Base-by-base conservation (phyloP, 2,113 vertebrate species). In the Sinocyclocheilus anophthalmus region DNA sequence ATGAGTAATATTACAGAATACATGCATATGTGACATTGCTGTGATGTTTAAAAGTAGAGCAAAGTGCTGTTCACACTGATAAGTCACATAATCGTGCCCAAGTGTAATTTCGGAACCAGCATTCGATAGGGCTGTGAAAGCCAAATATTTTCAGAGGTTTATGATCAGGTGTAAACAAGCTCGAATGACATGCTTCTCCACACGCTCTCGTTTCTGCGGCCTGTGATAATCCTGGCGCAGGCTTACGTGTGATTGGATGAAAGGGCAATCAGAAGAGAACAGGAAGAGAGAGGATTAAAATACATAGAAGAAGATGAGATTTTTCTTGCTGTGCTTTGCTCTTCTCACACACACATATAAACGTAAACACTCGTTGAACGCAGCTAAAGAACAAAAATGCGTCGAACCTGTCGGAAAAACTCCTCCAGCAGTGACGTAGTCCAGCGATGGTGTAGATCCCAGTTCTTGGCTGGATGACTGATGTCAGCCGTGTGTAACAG, bases 401-500 rank as follows among this genome's bases (percentile, higher is more conserved):
- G n/a, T 30, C 90, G 88, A 73, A 95, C 94, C 97, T 99, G 98
- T 96, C 97, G 96, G 93, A 99, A 99, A 95, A 99, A 99, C 91
- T 99, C 98, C 90, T 99, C 98, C 80, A 99, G 93, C 14, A 99
- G 92, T 3, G 97, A 97, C 93, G 96, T 96, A 61, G 98, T 99
- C 98, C 98, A 99, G 90, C 96, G 97, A 69, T 99, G 96, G 90
- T 99, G 98, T 39, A 99, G 95, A 81, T 98, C 96, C 96, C 97
- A 99, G 5, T 95, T 95, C 89, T 99, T 99, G 69, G 98, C 97
- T 1, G 98, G 98, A 91, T 99, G 98, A 92, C 97, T 99, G 91
- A 99, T 99, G 93, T 99, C 98, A 61, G 98, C 97, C 5, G 97
- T 97, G 93, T 99, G 98, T 87, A 99, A 93, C 91, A 99, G 95